These are phyloP conservation scores for Cataglyphis cursor DNA, from an alignment of 2,888 invertebrate genomes.

Conservation along the genomic window DNA sequence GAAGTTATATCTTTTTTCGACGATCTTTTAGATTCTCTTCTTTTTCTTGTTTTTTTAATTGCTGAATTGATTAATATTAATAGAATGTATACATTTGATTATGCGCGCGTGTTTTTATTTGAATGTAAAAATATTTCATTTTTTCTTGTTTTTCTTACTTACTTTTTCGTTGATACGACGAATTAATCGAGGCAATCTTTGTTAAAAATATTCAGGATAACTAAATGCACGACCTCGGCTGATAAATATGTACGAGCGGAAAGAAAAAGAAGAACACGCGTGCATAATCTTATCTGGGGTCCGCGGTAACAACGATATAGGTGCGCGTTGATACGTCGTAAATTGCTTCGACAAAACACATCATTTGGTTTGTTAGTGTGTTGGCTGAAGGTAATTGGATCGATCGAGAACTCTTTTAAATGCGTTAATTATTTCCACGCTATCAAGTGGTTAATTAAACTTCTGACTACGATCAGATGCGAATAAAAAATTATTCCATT, in stretches of 20 bases:
- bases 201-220: neutral
- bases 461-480: slow-evolving; percentile 8
- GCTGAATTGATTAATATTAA: slow-evolving; percentile 14
- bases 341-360: slow-evolving; percentile 29
- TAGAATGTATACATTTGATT: neutral
- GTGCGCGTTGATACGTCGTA: slow-evolving; percentile 38
- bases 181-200: neutral
- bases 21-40: neutral
- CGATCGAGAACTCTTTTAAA: slow-evolving; percentile 38
- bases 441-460: slow-evolving; percentile 38
- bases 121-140: neutral
- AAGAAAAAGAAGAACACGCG: neutral
- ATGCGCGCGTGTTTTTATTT: neutral
- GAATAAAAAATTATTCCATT: slow-evolving; percentile 38
- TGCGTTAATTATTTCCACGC: slow-evolving; percentile 25
- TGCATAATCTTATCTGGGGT: slow-evolving; percentile 47
- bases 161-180: neutral
- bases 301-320: slow-evolving; percentile 44
- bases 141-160: neutral
- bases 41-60: neutral
- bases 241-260: slow-evolving; percentile 24
- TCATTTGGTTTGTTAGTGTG: slow-evolving; percentile 39
- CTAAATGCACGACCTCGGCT: slow-evolving; percentile 10
- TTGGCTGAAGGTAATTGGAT: slow-evolving; percentile 8
- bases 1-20: neutral